Evolutionary conservation across 2,797 vertebrate species (phyloP).

Genomic region (Gorsachius magnificus): DNA sequence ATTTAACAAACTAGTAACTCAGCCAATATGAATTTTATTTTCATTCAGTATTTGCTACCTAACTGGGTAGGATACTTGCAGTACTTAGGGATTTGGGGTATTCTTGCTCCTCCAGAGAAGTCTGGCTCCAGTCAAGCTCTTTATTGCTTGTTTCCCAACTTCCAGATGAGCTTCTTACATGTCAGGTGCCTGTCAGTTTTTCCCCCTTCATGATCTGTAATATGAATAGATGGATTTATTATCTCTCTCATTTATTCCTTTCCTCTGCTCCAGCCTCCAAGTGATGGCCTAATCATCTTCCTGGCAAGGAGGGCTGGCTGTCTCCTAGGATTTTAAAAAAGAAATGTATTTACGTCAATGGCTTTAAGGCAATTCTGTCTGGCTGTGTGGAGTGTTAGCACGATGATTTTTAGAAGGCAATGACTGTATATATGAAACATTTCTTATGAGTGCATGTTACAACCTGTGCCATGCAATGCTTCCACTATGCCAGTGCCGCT

Average conservation of each 20-base stretch:
- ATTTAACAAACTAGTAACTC: background rate
- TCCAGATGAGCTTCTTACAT: background rate
- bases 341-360: background rate
- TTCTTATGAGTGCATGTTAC: background rate
- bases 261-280: background rate
- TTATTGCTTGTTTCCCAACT: background rate
- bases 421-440: background rate
- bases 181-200: background rate
- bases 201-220: background rate
- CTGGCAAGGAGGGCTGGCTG: background rate
- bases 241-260: conserved; percentile 1
- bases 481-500: background rate
- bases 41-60: background rate
- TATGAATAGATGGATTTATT: conserved; percentile 14
- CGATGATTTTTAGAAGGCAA: background rate
- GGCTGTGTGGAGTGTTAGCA: fast-evolving
- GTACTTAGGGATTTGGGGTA: background rate
- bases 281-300: background rate
- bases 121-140: background rate
- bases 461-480: background rate
- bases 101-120: background rate
- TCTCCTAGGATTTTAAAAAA: background rate
- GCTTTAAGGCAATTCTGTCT: background rate
- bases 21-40: background rate
- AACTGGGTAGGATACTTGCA: background rate